Evolutionary conservation across 2,888 invertebrate genomes (phyloP), one percentile per base, ranked within the genome.

Genomic region (Acanthosepion pharaonis): DNA sequence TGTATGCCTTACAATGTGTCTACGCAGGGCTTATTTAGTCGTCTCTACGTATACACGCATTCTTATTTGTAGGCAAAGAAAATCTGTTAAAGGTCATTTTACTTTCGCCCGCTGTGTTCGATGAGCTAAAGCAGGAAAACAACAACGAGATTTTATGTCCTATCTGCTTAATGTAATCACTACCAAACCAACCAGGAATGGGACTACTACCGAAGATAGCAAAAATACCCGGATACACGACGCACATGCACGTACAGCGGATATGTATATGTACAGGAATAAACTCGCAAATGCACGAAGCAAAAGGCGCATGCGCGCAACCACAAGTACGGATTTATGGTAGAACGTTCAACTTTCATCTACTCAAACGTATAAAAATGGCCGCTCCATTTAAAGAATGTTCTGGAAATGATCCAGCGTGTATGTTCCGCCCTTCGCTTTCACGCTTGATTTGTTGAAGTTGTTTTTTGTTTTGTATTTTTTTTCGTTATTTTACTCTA

Each of bases 401-500:
- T 78, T 78, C 78, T 78, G 78, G 78, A 78, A 78, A 78, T 78
- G 78, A 78, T 78, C 78, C 78, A 78, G 78, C 78, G n/a, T 78
- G 78, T 59, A 78, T n/a, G 15, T 78, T 78, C 78, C 78, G 78
- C 78, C 78, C 15, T n/a, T 11, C 33, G 78, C n/a, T 78, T 33
- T n/a, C 78, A 78, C 78, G 78, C 33, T 78, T 78, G n/a, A 78
- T 78, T 78, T 78, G 78, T 78, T n/a, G 78, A 78, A n/a, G n/a
- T 4, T 78, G n/a, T 78, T 78, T 78, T 20, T 23, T 59, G 23
- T 59, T 59, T 23, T 23, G 23, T 59, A 18, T 15, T 55, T 55
- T 15, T 53, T 53, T 15, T 53, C 15, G 9, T 15, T 53, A 0
- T 53, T 15, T 53, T 53, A 15, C 9, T 53, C 15, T 53, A 53